Conservation (phyloP, 2,888 invertebrate species). For the Endotricha flammealis region DNA sequence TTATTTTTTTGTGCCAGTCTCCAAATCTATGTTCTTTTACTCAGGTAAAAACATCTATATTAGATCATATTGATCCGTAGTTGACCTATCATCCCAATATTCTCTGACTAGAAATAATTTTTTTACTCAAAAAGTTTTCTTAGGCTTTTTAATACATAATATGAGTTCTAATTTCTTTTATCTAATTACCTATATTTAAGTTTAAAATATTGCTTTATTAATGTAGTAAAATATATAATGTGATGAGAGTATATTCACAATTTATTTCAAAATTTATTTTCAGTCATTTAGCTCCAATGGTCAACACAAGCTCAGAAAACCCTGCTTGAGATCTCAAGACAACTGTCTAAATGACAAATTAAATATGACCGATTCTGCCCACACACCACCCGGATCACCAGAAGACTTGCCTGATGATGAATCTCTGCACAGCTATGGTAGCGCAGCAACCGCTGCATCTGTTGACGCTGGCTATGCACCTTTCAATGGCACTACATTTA, state of each 20-base stretch:
- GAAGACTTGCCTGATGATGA: slow-evolving; percentile 85
- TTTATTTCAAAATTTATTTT: slow-evolving; percentile 26
- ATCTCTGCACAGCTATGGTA: slow-evolving; percentile 87
- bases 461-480: slow-evolving; percentile 91
- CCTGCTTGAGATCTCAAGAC: slow-evolving; percentile 57
- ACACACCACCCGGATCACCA: slow-evolving; percentile 80
- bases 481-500: slow-evolving; percentile 84
- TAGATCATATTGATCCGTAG: no score
- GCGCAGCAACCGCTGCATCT: slow-evolving; percentile 87
- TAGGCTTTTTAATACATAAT: no score
- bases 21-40: no score
- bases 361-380: slow-evolving; percentile 69
- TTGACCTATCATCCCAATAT: no score
- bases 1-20: no score
- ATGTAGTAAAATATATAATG: not conserved
- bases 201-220: no score
- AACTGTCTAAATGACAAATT: slow-evolving; percentile 50
- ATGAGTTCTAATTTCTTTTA: no score
- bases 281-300: slow-evolving; percentile 68
- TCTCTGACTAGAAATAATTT: no score
- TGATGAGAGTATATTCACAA: not conserved
- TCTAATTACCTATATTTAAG: no score
- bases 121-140: no score
- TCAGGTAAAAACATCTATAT: no score
- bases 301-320: slow-evolving; percentile 56